phyloP scores from a whole-genome alignment of 2,113 vertebrate genomes.

The Myrmecophaga tridactyla region DNA sequence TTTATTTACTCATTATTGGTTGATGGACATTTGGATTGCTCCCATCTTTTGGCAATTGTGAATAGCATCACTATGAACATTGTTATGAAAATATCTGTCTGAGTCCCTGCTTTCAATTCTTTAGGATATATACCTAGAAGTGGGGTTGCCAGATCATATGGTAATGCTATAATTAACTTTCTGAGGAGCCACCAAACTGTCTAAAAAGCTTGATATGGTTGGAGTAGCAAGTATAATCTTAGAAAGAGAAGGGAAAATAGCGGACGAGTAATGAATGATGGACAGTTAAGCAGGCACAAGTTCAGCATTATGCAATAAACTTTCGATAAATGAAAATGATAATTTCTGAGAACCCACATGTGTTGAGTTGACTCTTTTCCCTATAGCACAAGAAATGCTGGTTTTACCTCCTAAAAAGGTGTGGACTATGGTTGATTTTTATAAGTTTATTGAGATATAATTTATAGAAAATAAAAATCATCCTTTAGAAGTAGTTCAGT shows the following conservation, averaged over 20 bases:
- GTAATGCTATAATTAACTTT: no score
- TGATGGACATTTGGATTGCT: no score
- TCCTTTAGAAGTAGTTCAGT: background rate
- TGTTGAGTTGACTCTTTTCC: background rate
- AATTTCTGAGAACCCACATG: background rate
- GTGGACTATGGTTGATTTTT: background rate
- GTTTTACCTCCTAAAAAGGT: background rate
- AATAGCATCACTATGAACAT: no score
- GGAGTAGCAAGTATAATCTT: background rate
- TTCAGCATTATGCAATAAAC: background rate
- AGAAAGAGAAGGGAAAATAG: background rate
- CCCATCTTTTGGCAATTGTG: no score
- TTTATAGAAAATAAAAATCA: background rate
- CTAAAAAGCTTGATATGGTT: no score
- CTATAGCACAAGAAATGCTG: background rate
- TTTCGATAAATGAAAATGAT: background rate
- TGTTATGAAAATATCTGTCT: no score
- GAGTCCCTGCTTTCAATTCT: no score
- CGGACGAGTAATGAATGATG: background rate
- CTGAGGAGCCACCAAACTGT: no score
- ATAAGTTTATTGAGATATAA: background rate
- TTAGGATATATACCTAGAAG: no score
- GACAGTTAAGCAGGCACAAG: background rate
- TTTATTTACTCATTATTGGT: no score
- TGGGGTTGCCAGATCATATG: no score